These are phyloP conservation scores for Eristalis tenax DNA, from an alignment of 2,888 invertebrate species.

Conservation along the genomic window DNA sequence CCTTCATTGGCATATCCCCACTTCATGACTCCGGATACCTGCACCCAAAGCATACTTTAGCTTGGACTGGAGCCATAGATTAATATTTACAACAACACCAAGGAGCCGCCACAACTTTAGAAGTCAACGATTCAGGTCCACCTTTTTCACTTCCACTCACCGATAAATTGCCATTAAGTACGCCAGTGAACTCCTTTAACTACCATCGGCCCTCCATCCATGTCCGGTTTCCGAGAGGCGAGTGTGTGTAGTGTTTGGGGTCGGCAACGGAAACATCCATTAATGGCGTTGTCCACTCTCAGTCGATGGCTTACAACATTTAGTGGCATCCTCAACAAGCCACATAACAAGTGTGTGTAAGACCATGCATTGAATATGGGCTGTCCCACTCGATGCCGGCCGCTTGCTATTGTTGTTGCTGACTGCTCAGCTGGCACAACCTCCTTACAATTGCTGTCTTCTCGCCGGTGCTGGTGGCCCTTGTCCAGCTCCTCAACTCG, in stretches of 20 bases:
- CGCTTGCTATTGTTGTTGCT: background rate
- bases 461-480: background rate
- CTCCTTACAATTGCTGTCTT: slow-evolving; percentile 19
- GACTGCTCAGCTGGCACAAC: slow-evolving; percentile 4
- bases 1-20: background rate
- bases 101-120: slow-evolving; percentile 15
- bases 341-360: slow-evolving; percentile 61
- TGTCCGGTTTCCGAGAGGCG: background rate
- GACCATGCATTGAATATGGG: slow-evolving; percentile 46
- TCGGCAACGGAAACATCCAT: slow-evolving; percentile 61
- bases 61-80: slow-evolving; percentile 14
- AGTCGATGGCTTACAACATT: slow-evolving; percentile 66
- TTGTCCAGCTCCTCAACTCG: background rate
- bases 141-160: slow-evolving; percentile 44
- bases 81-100: slow-evolving; percentile 34
- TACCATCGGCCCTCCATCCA: slow-evolving; percentile 11
- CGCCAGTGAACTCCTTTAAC: slow-evolving; percentile 41
- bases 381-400: background rate
- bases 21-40: background rate
- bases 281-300: slow-evolving; percentile 62
- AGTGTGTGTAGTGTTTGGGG: slow-evolving; percentile 7
- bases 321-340: slow-evolving; percentile 67
- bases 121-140: slow-evolving; percentile 39
- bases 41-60: background rate
- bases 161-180: slow-evolving; percentile 61